A percentile compares a stretch with the other conserved stretches of the same genome.
phyloP scores from a whole-genome alignment of 2,797 vertebrate species.

The Eupleurogrammus muticus region DNA sequence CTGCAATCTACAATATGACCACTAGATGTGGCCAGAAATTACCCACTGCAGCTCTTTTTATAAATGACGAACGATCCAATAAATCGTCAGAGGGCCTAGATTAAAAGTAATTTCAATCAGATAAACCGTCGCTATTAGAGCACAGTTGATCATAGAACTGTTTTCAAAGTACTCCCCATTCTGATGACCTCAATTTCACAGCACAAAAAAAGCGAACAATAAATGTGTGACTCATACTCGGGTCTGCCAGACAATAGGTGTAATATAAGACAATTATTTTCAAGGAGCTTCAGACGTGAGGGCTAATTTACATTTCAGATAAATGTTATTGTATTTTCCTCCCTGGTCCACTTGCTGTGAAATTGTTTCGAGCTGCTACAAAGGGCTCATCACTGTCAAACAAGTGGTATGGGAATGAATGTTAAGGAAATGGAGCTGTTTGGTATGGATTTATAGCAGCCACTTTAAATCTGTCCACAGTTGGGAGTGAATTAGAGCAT shows the following conservation, averaged over 20 bases:
- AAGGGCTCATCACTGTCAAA: constrained; percentile 50
- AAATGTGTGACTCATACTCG: constrained; percentile 53
- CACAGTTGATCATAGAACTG: constrained; percentile 26
- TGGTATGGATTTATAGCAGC: constrained; percentile 26
- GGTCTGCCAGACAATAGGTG: constrained; percentile 40
- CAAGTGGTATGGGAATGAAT: constrained; percentile 21
- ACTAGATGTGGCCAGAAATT: no score
- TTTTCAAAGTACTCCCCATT: constrained; percentile 38
- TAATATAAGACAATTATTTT: constrained; percentile 56
- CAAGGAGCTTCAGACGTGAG: constrained; percentile 48
- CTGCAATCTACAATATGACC: no score
- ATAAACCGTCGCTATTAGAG: neutral
- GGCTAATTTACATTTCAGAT: constrained; percentile 69
- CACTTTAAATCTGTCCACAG: constrained; percentile 22
- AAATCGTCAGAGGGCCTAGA: neutral
- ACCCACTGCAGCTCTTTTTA: neutral
- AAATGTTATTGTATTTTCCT: constrained; percentile 56
- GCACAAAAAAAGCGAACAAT: constrained; percentile 47
- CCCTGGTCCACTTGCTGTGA: constrained; percentile 38
- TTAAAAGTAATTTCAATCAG: constrained; percentile 12
- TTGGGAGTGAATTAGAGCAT: constrained; percentile 14
- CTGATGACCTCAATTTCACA: constrained; percentile 52
- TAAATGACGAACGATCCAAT: neutral
- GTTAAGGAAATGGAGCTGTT: constrained; percentile 38
- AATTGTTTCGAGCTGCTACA: constrained; percentile 57